Evolutionary conservation across 2,888 invertebrate genomes (phyloP), one percentile per base, ranked within the genome.

Genomic region (Panzeria rudis): DNA sequence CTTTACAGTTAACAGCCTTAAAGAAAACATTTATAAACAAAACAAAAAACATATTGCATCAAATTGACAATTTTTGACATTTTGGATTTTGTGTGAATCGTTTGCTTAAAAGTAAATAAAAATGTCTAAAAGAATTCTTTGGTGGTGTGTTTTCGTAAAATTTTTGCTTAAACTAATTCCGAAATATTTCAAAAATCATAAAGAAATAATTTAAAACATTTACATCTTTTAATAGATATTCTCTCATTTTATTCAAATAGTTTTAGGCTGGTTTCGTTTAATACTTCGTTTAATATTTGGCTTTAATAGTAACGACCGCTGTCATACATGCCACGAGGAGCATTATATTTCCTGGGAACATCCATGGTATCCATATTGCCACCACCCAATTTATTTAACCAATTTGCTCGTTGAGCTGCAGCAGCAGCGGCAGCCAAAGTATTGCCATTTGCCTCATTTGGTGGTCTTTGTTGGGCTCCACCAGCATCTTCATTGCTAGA

Each of bases 401-500:
- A 89, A 82, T 91, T 89, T 54, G 91, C 87, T 23, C 88, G 84
- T 72, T 89, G 89, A 15, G 71, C 56, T 11, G 82, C 82, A 23
- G 68, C 77, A 7, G 81, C 78, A 3, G 68, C 77, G 7, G 81
- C 78, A 6, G 78, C 66, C 68, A 87, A 56, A 41, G 83, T 80
- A 54, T 88, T 88, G 78, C 87, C 88, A 85, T 87, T 88, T 59
- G 86, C 87, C 68, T 88, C 88, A 76, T 88, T 88, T 44, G 87
- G 87, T 75, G 89, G 88, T 62, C 87, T 91, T 76, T 91, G 89
- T 76, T 83, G 83, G 13, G n/a, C 87, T 29, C 54, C 76, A 29
- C 54, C 76, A 29, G 0, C 71, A 77, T 92, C 91, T 87, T 92
- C 92, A 88, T 90, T 92, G 89, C 92, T 92, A 44, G 92, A 92